Base-by-base conservation (phyloP, 2,797 vertebrate genomes). In the Pyrrhura leucotis region DNA sequence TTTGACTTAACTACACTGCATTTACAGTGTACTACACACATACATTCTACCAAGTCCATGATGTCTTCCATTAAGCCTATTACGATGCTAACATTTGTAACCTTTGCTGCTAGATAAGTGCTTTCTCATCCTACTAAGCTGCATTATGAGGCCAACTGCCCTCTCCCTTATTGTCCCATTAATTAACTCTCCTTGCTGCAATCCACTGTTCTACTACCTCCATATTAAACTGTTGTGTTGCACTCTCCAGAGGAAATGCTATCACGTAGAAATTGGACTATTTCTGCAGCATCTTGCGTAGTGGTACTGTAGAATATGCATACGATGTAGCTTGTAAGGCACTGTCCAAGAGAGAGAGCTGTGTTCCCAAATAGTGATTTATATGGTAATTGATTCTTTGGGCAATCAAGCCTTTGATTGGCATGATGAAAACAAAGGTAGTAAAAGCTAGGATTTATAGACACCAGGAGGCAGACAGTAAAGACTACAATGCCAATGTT, bases 371-470 rank as follows among this genome's bases (percentile, higher is more conserved):
- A 61, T 28, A 86, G 44, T 39, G 1, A 69, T 96, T 93, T 95
- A 44, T 71, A 56, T 91, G 63, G 77, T 85, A 90, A 96, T 94
- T 87, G 84, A 86, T 95, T 92, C 85, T 63, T 88, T 95, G 88
- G 54, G 72, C 72, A 92, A 88, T 94, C 85, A 88, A 90, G 71
- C 54, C 31, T 95, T 96, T 94, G 95, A 96, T 82, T 94, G 89
- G 81, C 92, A 68, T 71, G 81, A 96, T 93, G 78, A 91, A 97
- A 97, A 93, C 85, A 85, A 92, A 95, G 79, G 69, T 76, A 90
- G 72, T 96, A 96, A 93, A 95, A 85, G 39, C 79, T 88, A 16
- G 58, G 72, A 93, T 95, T 96, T 96, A 93, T 69, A 89, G 93
- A 95, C 81, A 83, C 50, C 45, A 42, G 28, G 89, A 97, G 93